A percentile compares a stretch with the other conserved stretches of the same genome.
These are phyloP conservation scores for Heliconius hortense DNA, from an alignment of 2,888 invertebrate species.

Conservation along the genomic window DNA sequence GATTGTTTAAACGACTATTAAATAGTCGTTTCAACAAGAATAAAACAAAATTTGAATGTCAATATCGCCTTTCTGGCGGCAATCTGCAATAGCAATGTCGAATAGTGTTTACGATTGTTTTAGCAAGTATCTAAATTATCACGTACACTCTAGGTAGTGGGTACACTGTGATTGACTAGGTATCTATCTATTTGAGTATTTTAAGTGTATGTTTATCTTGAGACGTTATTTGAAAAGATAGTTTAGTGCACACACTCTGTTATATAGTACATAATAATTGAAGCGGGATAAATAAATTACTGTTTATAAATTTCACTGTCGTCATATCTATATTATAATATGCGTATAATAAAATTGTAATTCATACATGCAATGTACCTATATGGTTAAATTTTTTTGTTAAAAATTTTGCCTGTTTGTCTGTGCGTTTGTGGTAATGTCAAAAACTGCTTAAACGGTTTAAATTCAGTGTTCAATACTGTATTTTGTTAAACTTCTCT, in stretches of 20 bases:
- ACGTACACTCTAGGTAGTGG: not conserved
- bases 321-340: no score
- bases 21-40: not conserved
- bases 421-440: no score
- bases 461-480: no score
- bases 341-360: no score
- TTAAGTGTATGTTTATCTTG: not conserved
- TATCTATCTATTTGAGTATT: not conserved
- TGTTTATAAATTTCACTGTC: not conserved
- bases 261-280: not conserved
- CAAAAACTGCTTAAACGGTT: no score
- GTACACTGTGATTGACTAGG: not conserved
- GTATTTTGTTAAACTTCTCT: no score
- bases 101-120: not conserved
- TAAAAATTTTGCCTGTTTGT: no score
- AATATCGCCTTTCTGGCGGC: not conserved
- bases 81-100: not conserved
- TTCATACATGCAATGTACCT: no score
- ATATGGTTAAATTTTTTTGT: no score
- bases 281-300: not conserved
- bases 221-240: not conserved
- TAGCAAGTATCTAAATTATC: not conserved
- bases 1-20: not conserved
- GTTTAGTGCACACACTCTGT: not conserved
- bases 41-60: not conserved